phyloP scores from a whole-genome alignment of 2,113 vertebrate genomes.

The Zosterops hypoxanthus region DNA sequence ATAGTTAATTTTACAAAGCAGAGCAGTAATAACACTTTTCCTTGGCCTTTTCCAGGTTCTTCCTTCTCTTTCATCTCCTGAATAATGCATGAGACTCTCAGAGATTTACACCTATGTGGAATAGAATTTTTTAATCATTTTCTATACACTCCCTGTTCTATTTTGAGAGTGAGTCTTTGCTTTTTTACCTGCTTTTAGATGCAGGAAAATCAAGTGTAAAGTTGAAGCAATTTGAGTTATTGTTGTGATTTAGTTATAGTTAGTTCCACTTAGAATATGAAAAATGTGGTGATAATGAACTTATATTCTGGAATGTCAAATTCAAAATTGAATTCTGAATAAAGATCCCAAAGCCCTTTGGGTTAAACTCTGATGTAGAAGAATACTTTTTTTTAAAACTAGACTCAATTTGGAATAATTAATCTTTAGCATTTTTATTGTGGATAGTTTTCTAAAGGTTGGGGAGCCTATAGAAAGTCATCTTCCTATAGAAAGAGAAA shows the following conservation, averaged over 20 bases:
- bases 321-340: background rate
- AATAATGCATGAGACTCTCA: background rate
- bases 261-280: background rate
- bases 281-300: background rate
- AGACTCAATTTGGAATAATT: background rate
- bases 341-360: background rate
- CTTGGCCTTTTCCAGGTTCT: background rate
- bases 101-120: background rate
- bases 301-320: background rate
- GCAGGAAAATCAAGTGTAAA: background rate
- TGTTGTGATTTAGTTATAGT: background rate
- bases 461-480: background rate
- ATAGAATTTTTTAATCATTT: background rate
- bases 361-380: background rate
- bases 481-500: background rate
- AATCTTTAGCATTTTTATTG: too few relatives aligned
- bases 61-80: background rate
- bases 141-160: background rate
- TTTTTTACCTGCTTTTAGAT: background rate
- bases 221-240: background rate
- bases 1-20: slow-evolving; percentile 31
- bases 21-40: background rate
- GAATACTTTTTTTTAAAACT: background rate
- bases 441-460: background rate
- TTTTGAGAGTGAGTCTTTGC: background rate